phyloP scores from a whole-genome alignment of 2,113 vertebrate genomes.

The Bufo bufo region DNA sequence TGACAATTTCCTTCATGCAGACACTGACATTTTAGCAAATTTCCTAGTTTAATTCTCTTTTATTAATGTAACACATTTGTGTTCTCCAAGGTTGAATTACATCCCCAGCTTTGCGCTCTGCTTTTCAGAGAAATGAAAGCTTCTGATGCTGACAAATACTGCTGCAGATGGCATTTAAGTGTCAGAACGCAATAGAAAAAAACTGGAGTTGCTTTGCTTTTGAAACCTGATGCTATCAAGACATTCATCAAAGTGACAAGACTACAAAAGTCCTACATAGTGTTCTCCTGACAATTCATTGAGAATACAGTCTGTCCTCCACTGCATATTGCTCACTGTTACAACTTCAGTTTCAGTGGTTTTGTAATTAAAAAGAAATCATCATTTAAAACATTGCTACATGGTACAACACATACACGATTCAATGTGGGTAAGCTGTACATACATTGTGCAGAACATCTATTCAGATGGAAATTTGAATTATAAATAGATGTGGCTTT shows the following conservation, averaged over 20 bases:
- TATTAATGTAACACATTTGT: slow-evolving; percentile 35
- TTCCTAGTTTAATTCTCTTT: slow-evolving; percentile 43
- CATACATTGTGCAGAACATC: not conserved
- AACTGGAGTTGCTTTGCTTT: slow-evolving; percentile 39
- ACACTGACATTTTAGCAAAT: slow-evolving; percentile 40
- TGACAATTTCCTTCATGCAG: not conserved
- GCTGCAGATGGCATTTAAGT: slow-evolving; percentile 55
- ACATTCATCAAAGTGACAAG: slow-evolving; percentile 57
- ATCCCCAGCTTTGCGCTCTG: not conserved
- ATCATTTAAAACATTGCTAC: not conserved
- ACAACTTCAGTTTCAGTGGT: slow-evolving; percentile 24
- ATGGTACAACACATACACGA: not conserved
- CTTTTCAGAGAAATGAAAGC: slow-evolving; percentile 34
- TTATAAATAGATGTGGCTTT: too few species aligned
- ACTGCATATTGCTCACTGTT: slow-evolving; percentile 4
- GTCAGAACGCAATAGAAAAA: slow-evolving; percentile 39
- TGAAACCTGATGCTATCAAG: slow-evolving; percentile 56
- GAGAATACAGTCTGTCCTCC: slow-evolving; percentile 31
- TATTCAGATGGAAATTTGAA: too few species aligned
- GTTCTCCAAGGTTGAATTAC: slow-evolving; percentile 34
- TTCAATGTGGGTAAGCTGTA: not conserved
- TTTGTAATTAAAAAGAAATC: not conserved
- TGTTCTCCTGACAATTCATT: slow-evolving; percentile 51
- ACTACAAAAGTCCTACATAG: slow-evolving; percentile 54
- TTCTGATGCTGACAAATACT: slow-evolving; percentile 53